Conservation (phyloP, 2,888 invertebrate species). For the Conistra vaccinii region DNA sequence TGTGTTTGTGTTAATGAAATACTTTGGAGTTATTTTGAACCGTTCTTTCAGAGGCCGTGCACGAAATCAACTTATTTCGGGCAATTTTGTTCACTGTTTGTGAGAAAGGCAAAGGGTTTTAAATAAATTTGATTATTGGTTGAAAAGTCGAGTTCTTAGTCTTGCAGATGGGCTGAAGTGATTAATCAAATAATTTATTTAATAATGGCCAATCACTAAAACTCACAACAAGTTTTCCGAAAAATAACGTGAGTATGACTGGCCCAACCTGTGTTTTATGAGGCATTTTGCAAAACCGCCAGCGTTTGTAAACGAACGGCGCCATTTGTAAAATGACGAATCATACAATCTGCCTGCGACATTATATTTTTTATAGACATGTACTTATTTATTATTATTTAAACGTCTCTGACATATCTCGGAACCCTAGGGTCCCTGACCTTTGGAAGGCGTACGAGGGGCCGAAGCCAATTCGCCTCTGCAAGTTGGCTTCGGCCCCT, state of each 20-base stretch:
- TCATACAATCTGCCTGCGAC: no score
- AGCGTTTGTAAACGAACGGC: no score
- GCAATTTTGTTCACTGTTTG: neutral
- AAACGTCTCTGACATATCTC: no score
- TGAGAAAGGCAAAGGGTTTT: neutral
- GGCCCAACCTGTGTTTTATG: no score
- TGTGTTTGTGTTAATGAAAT: neutral
- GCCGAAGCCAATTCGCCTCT: no score
- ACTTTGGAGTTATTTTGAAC: neutral
- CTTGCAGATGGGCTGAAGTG: neutral
- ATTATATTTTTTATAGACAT: no score
- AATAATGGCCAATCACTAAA: neutral
- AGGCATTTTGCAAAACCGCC: no score
- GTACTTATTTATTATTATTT: no score
- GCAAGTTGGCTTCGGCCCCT: no score
- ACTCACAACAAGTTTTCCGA: neutral
- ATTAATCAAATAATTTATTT: neutral
- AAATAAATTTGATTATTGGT: neutral
- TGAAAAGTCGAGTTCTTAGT: neutral
- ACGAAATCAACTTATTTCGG: neutral
- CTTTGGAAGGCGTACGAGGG: no score
- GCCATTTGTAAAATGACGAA: no score
- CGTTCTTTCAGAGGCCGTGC: neutral
- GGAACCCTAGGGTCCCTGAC: no score
- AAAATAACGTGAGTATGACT: neutral